A percentile compares a stretch with the other conserved stretches of the same genome.
Conservation (phyloP, 2,888 invertebrate species). For the Therioaphis trifolii region DNA sequence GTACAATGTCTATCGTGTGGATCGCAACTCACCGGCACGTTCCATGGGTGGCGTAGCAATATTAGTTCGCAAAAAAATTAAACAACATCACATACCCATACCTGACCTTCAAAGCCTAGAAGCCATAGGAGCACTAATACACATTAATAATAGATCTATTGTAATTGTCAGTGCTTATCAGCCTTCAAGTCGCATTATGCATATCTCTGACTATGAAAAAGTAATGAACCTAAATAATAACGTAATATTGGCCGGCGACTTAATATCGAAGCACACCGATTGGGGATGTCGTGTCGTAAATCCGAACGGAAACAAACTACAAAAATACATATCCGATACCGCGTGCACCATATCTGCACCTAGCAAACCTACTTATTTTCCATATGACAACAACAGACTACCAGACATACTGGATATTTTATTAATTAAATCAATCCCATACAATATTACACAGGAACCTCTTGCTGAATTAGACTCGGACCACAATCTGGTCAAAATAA, state of each 20-base stretch:
- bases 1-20: too few species aligned
- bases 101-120: too few species aligned
- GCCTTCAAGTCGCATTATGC: not conserved
- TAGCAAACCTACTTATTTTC: not conserved
- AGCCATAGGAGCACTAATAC: not conserved
- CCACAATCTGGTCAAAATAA: not conserved
- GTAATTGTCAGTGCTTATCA: not conserved
- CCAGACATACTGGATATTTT: not conserved
- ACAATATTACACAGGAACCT: too few species aligned
- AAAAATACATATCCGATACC: not conserved
- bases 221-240: not conserved
- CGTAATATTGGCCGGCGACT: not conserved
- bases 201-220: slow-evolving; percentile 8
- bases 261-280: not conserved
- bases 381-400: not conserved
- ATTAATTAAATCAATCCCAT: not conserved
- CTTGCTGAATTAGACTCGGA: not conserved
- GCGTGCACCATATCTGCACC: not conserved
- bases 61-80: too few species aligned
- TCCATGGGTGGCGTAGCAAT: too few species aligned
- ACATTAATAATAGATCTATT: not conserved
- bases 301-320: slow-evolving; percentile 3
- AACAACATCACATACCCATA: too few species aligned
- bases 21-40: too few species aligned
- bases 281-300: slow-evolving; percentile 16